Evolutionary conservation across 2,797 vertebrate species (phyloP), one percentile per base, ranked within the genome.

Genomic region (Microctenopoma stevenorrisi): DNA sequence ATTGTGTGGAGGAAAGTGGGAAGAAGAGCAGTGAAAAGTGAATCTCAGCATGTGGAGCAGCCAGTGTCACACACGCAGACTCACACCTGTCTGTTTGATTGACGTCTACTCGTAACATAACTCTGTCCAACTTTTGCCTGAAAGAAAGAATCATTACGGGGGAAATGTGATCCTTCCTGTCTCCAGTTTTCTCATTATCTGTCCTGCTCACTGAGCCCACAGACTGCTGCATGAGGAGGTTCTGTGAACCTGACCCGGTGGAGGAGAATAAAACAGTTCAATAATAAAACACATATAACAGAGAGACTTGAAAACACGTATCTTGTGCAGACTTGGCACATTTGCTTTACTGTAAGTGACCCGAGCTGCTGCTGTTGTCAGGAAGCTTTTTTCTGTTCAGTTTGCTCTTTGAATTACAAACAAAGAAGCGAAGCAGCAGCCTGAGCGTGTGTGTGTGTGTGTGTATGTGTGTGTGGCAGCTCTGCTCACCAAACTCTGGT

Each of bases 181-280:
- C 50, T 51, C 15, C 8, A 42, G 33, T 52, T 53, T 60, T 66
- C 57, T 67, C 47, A 47, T 72, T 72, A 62, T 48, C 66, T 48
- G 9, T 60, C 37, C 43, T 9, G 35, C 35, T 37, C 46, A 38
- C 26, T 8, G 42, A 49, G 51, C 50, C 6, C 8, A 9, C 43
- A 33, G 49, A 10, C 37, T 30, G 56, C 30, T 61, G 43, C 16
- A 4, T 10, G 35, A 8, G 8, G 16, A n/a, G 43, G 7, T n/a
- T 43, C 14, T n/a, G 9, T 44, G 15, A n/a, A n/a, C 18, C 18
- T 18, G 18, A 18, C 18, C 3, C 5, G 28, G 28, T 28, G 28
- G 28, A 28, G 4, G 40, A 14, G 18, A 18, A 18, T 18, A 18
- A 18, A 18, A 18, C 18, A 18, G 18, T 18, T 14, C 14, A 14